A percentile compares a stretch with the other conserved stretches of the same genome.
These are phyloP conservation scores for Lucilia sericata DNA, from an alignment of 1,140 invertebrate genomes.

Conservation along the genomic window DNA sequence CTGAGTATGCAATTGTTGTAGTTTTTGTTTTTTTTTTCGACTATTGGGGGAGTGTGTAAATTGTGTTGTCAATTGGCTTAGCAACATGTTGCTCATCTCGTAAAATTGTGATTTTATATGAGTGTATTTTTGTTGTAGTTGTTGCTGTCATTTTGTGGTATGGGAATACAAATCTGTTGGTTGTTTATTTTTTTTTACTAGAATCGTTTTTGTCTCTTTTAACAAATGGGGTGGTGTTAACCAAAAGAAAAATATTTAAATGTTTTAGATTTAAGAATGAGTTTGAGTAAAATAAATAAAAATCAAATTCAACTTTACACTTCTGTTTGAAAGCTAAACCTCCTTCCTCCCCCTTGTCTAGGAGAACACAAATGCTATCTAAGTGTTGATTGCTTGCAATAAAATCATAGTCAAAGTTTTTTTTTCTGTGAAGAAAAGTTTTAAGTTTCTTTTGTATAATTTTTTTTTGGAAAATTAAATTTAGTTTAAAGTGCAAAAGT, in stretches of 20 bases:
- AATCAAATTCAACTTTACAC: not conserved
- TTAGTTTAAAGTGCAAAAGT: too few relatives aligned
- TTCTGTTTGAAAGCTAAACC: not conserved
- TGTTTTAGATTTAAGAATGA: not conserved
- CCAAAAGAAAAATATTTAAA: not conserved
- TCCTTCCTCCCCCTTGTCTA: not conserved
- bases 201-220: not conserved
- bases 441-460: not conserved
- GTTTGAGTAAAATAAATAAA: not conserved
- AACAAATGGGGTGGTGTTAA: not conserved
- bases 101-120: slow-evolving; percentile 15
- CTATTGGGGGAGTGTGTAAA: not conserved
- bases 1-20: too few relatives aligned
- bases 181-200: not conserved
- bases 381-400: slow-evolving; percentile 15
- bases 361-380: not conserved
- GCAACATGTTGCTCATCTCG: slow-evolving; percentile 25
- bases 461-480: too few relatives aligned
- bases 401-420: not conserved
- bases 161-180: slow-evolving; percentile 18
- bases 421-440: not conserved
- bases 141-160: slow-evolving; percentile 17
- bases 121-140: not conserved
- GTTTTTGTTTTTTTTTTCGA: too few relatives aligned
- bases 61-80: slow-evolving; percentile 16